Percentiles rank a stretch among this genome's conserved stretches.
Conservation (phyloP, 2,797 vertebrate species). For the Chelonia mydas region DNA sequence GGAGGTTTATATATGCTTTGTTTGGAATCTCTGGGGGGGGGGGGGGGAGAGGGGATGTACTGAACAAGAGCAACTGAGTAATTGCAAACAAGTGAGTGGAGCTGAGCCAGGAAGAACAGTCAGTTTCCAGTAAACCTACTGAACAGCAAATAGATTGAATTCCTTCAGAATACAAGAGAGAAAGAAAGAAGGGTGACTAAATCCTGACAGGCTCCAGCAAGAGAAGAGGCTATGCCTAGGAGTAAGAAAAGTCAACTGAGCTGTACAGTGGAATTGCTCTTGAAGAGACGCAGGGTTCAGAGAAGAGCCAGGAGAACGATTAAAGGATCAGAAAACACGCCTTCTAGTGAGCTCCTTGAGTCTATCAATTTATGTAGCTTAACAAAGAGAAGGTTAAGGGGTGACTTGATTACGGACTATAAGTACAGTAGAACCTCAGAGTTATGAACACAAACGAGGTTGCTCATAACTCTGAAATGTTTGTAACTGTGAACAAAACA, state of each 20-base stretch:
- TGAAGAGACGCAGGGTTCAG: not conserved
- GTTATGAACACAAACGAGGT: no score
- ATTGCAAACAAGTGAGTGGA: slow-evolving; percentile 18
- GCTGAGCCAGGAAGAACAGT: not conserved
- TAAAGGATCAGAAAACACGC: no score
- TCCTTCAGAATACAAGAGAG: not conserved
- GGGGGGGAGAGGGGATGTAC: not conserved
- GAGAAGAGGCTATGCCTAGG: not conserved
- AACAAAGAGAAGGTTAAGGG: no score
- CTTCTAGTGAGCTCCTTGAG: no score
- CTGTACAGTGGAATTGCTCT: not conserved
- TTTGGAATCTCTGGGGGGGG: not conserved
- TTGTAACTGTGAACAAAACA: no score
- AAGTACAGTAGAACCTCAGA: no score
- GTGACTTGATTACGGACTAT: no score
- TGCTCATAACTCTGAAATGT: no score
- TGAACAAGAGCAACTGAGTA: not conserved
- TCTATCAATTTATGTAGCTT: no score
- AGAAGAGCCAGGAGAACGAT: no score
- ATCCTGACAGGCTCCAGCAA: not conserved
- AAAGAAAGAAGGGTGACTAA: not conserved
- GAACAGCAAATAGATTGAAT: not conserved
- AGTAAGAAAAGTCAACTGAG: not conserved
- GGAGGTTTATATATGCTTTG: not conserved
- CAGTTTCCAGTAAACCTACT: not conserved